Percentiles rank a stretch among this genome's conserved stretches.
phyloP scores from a whole-genome alignment of 1,140 invertebrate species.

The Drosophila kepulauana region DNA sequence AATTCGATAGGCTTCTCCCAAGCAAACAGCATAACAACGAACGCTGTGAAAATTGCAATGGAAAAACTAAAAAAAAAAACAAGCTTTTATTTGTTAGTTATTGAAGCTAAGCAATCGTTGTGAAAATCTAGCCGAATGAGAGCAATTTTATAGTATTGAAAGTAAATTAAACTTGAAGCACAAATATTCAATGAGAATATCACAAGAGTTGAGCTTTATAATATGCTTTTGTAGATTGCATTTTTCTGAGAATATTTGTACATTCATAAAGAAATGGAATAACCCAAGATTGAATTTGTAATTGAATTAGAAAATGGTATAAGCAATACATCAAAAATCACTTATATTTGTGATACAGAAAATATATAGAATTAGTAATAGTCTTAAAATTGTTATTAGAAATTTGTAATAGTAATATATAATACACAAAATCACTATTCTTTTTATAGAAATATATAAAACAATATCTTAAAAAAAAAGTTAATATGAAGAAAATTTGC shows the following conservation, averaged over 20 bases:
- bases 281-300: neutral
- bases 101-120: neutral
- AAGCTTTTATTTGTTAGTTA: neutral
- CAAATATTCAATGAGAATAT: neutral
- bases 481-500: too few species aligned
- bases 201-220: neutral
- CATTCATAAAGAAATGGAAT: neutral
- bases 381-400: too few species aligned
- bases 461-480: too few species aligned
- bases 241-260: too few species aligned
- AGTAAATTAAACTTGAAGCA: neutral
- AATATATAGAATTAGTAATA: too few species aligned
- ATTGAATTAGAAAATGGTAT: too few species aligned
- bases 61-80: neutral
- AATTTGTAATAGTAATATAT: too few species aligned
- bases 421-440: too few species aligned
- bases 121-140: neutral
- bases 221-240: too few species aligned
- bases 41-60: constrained; percentile 1
- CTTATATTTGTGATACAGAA: too few species aligned
- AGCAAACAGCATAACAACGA: neutral
- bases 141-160: neutral
- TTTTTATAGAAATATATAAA: too few species aligned
- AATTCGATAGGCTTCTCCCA: neutral
- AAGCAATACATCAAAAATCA: too few species aligned